Evolutionary conservation across 1,140 invertebrate genomes (phyloP), one percentile per base, ranked within the genome.

Genomic region (Tetragnatha versicolor): DNA sequence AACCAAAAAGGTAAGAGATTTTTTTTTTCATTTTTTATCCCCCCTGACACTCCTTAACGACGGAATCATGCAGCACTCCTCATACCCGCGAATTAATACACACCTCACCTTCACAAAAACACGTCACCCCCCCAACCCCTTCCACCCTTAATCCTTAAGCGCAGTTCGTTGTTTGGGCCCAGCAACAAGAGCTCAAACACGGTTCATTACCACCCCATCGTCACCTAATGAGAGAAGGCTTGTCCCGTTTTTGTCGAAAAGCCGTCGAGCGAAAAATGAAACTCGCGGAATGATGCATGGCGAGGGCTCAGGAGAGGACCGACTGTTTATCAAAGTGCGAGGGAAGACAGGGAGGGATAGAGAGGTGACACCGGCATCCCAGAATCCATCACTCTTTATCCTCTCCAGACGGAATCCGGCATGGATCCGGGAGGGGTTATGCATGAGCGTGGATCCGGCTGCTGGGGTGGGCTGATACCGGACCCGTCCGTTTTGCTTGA

Each of bases 321-420:
- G n/a, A 42, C 39, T 61, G 55, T 73, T 73, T 73, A 73, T 73
- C 70, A 73, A 61, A 61, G 22, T 37, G 51, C 33, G 35, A n/a
- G 25, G 33, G 37, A 45, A 73, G 70, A 73, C 70, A 73, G 70
- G 55, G 37, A 22, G 55, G 70, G 70, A 61, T 60, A 73, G 47
- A 73, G 55, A 45, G 70, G 33, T 73, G 70, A 73, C 70, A 49
- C 35, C 27, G 22, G 53, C 49, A 29, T 72, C 49, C 51, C 35
- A 4, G 31, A 73, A 73, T 73, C 39, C 70, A 73, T 73, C 70
- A 73, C 61, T 73, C 70, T 73, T 73, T 61, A 73, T 73, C 70
- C 70, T 73, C 70, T 61, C 35, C 55, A 61, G 55, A 61, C 42
- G 37, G 55, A 73, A 60, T 70, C 49, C 20, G 69, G 69, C 55